Conservation (phyloP, 1,140 invertebrate genomes). For the Rhopalosiphum maidis region DNA sequence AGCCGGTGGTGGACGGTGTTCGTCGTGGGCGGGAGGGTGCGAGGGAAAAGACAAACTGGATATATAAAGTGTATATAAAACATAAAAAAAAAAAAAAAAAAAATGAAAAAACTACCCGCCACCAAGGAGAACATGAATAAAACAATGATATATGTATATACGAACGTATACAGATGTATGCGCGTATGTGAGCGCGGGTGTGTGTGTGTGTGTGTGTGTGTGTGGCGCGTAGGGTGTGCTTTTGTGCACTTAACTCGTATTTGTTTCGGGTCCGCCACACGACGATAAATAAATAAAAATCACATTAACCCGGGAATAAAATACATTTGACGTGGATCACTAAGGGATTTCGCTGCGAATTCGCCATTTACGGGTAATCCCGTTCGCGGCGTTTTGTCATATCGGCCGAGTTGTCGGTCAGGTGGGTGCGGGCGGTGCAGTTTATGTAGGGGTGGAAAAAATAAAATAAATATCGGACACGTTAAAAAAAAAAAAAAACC, state of each 20-base stretch:
- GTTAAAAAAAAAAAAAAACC: not conserved
- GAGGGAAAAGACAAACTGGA: no score
- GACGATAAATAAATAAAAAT: constrained; percentile 53
- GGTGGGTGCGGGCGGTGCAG: no score
- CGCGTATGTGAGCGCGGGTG: not conserved
- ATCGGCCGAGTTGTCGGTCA: not conserved
- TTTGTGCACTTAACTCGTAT: constrained; percentile 37
- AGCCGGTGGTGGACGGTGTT: no score
- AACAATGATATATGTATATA: constrained; percentile 4
- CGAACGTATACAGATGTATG: not conserved
- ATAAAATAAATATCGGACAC: not conserved
- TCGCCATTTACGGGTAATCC: constrained; percentile 33
- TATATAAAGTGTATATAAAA: not conserved
- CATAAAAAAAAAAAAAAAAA: not conserved
- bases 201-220: not conserved
- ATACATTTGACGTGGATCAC: constrained; percentile 46
- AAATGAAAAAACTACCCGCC: not conserved
- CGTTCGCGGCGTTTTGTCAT: constrained; percentile 42
- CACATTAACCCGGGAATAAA: constrained; percentile 45
- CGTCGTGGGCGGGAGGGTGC: not conserved
- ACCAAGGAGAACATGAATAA: constrained; percentile 7
- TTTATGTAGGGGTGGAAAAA: not conserved
- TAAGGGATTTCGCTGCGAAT: constrained; percentile 21
- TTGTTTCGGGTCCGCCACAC: not conserved
- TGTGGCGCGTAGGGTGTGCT: not conserved